Conservation (phyloP, 2,888 invertebrate species). For the Aquatica leii region DNA sequence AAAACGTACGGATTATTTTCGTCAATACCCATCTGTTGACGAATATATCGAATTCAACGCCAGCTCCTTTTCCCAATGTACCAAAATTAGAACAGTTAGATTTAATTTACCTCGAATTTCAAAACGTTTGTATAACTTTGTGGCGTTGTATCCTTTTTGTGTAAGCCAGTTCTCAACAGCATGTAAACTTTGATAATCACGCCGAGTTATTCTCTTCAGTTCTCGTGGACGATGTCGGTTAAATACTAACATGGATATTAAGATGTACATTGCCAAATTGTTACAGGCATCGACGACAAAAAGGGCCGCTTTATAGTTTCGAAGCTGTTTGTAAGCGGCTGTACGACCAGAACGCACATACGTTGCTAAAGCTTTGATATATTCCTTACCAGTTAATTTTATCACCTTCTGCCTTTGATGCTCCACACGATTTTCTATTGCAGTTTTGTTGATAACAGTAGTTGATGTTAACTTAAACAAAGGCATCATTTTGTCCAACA, state of each 20-base stretch:
- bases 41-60: background rate
- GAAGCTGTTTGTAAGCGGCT: too few relatives aligned
- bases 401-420: constrained; percentile 3
- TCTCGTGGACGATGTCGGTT: too few relatives aligned
- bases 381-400: background rate
- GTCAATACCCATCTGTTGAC: background rate
- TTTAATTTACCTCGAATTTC: too few relatives aligned
- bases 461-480: background rate
- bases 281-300: too few relatives aligned
- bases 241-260: too few relatives aligned
- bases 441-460: background rate
- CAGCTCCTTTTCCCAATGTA: too few relatives aligned
- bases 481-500: background rate
- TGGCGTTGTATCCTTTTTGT: background rate
- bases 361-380: background rate
- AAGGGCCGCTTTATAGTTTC: too few relatives aligned
- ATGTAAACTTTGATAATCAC: background rate
- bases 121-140: too few relatives aligned
- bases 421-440: constrained; percentile 1
- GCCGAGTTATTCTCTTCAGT: too few relatives aligned
- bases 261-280: background rate
- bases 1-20: background rate
- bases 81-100: too few relatives aligned
- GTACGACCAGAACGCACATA: background rate
- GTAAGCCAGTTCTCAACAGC: background rate